phyloP scores from a whole-genome alignment of 2,113 vertebrate genomes.

The Galeopterus variegatus region DNA sequence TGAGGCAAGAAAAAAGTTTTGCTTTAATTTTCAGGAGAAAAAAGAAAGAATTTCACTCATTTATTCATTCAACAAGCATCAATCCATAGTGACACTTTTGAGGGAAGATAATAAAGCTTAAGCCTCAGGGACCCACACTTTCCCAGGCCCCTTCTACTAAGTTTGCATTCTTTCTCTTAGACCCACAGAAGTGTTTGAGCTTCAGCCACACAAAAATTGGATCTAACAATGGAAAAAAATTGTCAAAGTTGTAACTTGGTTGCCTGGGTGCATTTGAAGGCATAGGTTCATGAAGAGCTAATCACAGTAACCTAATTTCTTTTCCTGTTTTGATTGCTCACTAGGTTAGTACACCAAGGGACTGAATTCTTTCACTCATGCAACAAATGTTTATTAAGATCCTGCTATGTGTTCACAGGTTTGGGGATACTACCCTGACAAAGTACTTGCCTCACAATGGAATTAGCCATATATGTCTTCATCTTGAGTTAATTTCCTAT shows the following conservation, averaged over 20 bases:
- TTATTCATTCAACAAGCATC: not conserved
- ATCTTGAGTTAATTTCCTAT: not conserved
- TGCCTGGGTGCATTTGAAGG: not conserved
- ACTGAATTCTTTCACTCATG: not conserved
- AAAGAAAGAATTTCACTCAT: constrained; percentile 28
- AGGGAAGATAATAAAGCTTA: not conserved
- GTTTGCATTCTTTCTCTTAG: not conserved
- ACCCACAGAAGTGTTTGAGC: not conserved
- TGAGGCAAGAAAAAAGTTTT: constrained; percentile 30
- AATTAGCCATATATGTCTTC: not conserved
- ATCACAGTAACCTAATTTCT: not conserved
- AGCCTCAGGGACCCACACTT: not conserved
- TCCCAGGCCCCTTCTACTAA: not conserved
- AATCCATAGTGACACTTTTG: not conserved
- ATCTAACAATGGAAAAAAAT: not conserved
- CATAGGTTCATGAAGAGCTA: not conserved
- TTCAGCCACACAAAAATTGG: not conserved
- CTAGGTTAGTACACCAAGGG: not conserved
- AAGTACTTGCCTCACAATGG: not conserved
- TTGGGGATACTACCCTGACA: not conserved
- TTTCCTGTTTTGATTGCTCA: not conserved
- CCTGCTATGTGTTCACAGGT: not conserved
- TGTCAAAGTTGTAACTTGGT: not conserved
- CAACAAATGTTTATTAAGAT: constrained; percentile 33
- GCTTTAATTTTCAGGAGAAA: not conserved